Evolutionary conservation across 1,140 invertebrate species (phyloP), one percentile per base, ranked within the genome.

Genomic region (Reticulitermes speratus): DNA sequence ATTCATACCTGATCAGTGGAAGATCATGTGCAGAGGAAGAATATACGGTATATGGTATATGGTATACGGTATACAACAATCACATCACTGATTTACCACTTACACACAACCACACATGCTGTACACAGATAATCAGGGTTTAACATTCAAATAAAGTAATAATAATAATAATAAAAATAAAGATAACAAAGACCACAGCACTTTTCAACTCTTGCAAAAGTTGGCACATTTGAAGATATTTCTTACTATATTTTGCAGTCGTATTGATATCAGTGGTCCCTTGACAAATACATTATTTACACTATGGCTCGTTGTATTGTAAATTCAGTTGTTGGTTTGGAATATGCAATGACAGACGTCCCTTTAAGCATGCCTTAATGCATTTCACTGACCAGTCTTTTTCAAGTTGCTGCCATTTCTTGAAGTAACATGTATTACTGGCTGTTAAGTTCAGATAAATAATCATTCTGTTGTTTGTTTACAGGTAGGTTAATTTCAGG

Each of bases 161-260:
- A 75, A 75, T 75, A 75, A 75, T 55, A 55, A 55, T 55, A 55
- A 55, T 55, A 55, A 65, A 65, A 65, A 65, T 21, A 65, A 75
- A 75, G 14, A 55, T 55, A 75, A 75, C 65, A 75, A 75, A 75
- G 65, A 75, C 65, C 65, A 75, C 65, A 75, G 65, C 65, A 75
- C 65, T 75, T 75, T 75, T 30, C 65, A 3, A 75, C n/a, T 25
- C 65, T 75, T 6, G 9, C 65, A 75, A 75, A 75, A n/a, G 65
- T 75, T 75, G 65, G 65, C 65, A 75, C 65, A 75, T 75, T 75
- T 75, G 65, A 75, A 75, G 65, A 75, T 75, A n/a, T 75, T 75
- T 75, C 9, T 75, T 21, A 7, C 16, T 65, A 65, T 65, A 25
- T 30, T n/a, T n/a, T 75, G n/a, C 65, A 16, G n/a, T 30, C 9